phyloP scores from a whole-genome alignment of 1,140 invertebrate species.

The Calliopsis andreniformis region DNA sequence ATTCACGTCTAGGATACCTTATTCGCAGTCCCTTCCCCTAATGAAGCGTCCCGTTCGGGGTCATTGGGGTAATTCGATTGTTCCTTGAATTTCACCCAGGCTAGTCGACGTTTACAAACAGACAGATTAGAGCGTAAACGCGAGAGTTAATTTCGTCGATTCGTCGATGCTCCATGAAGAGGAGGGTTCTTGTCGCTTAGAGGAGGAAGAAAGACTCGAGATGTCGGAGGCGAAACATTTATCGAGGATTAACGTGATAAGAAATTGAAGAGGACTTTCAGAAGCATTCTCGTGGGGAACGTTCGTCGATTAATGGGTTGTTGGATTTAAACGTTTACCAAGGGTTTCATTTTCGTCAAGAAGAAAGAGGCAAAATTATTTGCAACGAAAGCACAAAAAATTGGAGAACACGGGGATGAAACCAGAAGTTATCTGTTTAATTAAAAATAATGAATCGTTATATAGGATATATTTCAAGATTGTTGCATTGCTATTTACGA shows the following conservation, averaged over 20 bases:
- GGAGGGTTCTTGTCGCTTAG: conserved; percentile 18
- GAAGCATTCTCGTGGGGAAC: neutral
- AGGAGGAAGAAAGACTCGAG: conserved; percentile 1
- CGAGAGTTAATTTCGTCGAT: conserved; percentile 14
- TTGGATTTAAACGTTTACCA: neutral
- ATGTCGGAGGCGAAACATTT: neutral
- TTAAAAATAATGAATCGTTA: no score
- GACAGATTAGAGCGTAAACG: conserved; percentile 17
- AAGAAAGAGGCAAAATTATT: no score
- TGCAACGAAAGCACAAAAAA: no score
- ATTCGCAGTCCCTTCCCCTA: neutral
- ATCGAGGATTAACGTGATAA: conserved; percentile 24
- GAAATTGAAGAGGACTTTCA: conserved; percentile 1
- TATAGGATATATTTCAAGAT: no score
- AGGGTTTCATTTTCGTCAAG: no score
- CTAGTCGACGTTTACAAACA: neutral
- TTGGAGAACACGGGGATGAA: neutral
- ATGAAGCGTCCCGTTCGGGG: neutral
- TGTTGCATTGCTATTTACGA: no score
- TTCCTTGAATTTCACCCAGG: neutral
- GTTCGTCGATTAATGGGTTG: neutral
- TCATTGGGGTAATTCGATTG: conserved; percentile 1
- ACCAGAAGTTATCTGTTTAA: no score
- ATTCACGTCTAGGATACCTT: neutral
- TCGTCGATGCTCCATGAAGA: neutral